phyloP scores from a whole-genome alignment of 2,113 vertebrate species.

The Mastomys natalensis region DNA sequence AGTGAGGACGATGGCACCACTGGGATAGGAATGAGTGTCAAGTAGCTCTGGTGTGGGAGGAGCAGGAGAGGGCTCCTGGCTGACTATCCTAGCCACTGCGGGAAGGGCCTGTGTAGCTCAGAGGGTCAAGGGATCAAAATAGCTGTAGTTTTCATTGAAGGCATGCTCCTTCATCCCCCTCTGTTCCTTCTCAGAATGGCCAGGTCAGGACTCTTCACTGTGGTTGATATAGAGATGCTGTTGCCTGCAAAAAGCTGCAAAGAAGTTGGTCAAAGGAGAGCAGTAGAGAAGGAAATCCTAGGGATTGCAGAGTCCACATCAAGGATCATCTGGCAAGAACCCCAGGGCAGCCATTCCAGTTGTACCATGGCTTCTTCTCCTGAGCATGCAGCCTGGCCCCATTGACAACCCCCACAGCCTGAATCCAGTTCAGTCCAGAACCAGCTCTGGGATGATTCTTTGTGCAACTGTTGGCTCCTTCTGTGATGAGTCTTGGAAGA shows the following conservation, averaged over 20 bases:
- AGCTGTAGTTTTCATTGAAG: background rate
- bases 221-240: background rate
- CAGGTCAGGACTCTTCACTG: background rate
- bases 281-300: conserved; percentile 17
- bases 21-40: background rate
- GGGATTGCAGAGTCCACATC: conserved; percentile 1
- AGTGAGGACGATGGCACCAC: background rate
- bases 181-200: background rate
- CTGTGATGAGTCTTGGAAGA: background rate
- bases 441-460: background rate
- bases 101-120: background rate
- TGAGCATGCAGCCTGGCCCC: background rate
- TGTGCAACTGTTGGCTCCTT: background rate
- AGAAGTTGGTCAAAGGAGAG: background rate
- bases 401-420: background rate
- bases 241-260: background rate
- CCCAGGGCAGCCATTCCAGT: background rate
- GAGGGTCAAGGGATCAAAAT: background rate
- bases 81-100: background rate
- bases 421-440: background rate
- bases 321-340: background rate
- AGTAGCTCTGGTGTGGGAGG: background rate
- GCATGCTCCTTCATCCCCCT: background rate
- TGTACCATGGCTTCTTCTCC: background rate
- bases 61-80: background rate